Evolutionary conservation across 2,113 vertebrate genomes (phyloP).

Genomic region (Athene cunicularia): DNA sequence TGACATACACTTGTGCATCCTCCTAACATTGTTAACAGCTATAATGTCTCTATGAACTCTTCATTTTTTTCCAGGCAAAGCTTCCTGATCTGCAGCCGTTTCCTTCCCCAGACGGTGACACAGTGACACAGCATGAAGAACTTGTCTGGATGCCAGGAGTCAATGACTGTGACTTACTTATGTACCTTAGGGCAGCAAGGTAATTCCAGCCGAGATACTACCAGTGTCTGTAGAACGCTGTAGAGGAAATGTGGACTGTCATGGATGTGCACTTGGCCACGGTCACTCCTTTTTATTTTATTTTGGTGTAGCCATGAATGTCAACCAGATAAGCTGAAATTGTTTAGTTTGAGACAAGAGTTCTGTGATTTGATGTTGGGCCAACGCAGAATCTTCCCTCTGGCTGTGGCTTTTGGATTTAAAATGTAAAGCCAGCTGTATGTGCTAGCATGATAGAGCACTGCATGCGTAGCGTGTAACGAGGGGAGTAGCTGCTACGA

Average conservation of each 20-base stretch:
- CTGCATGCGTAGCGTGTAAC: fast-evolving
- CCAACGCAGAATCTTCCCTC: not conserved
- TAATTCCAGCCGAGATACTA: slow-evolving; percentile 41
- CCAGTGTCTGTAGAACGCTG: fast-evolving
- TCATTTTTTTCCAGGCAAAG: slow-evolving; percentile 82
- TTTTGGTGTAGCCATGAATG: fast-evolving
- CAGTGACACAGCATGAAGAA: slow-evolving; percentile 95
- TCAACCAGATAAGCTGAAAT: fast-evolving
- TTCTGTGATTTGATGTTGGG: not conserved
- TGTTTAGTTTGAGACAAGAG: fast-evolving
- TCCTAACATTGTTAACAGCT: fast-evolving
- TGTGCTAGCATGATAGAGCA: not conserved
- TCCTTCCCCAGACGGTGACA: slow-evolving; percentile 88
- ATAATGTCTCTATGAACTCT: not conserved
- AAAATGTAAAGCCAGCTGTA: not conserved
- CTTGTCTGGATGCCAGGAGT: slow-evolving; percentile 98
- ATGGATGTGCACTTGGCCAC: fast-evolving
- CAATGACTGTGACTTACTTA: slow-evolving; percentile 98
- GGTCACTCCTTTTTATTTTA: not conserved
- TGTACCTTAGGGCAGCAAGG: slow-evolving; percentile 98
- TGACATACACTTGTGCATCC: fast-evolving
- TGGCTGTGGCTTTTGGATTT: not conserved
- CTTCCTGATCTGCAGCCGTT: slow-evolving; percentile 96
- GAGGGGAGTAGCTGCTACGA: not conserved
- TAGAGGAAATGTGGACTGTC: fast-evolving